These are phyloP conservation scores for Watersipora subatra DNA, from an alignment of 1,140 invertebrate genomes.

Conservation along the genomic window DNA sequence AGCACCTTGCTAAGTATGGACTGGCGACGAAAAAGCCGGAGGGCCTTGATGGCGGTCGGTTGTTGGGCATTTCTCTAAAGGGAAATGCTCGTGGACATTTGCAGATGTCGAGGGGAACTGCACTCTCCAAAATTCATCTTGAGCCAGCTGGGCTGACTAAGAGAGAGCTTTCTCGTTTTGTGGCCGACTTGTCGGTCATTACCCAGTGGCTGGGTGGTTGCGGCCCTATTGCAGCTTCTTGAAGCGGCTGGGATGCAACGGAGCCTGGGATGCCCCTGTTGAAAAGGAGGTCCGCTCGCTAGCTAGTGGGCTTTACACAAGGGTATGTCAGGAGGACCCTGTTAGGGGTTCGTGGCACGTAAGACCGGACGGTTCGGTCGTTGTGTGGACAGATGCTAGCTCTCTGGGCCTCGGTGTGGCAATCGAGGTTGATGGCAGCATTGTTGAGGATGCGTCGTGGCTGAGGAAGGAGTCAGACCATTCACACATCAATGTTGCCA, in stretches of 20 bases:
- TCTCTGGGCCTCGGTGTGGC: neutral
- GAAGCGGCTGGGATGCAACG: neutral
- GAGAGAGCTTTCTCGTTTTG: neutral
- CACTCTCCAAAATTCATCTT: no score
- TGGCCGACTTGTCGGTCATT: neutral
- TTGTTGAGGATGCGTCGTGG: slow-evolving; percentile 7
- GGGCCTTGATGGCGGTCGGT: neutral
- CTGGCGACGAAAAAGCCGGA: neutral
- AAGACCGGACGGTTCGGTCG: neutral
- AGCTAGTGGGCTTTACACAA: neutral
- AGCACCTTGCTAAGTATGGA: neutral
- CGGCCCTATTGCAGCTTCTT: neutral
- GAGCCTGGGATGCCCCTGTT: neutral
- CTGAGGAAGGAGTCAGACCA: neutral
- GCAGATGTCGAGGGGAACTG: no score
- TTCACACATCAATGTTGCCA: slow-evolving; percentile 4
- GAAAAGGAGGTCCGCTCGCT: neutral
- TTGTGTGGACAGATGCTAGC: slow-evolving; percentile 1
- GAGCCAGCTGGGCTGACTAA: neutral
- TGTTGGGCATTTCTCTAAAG: neutral
- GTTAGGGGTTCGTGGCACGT: neutral
- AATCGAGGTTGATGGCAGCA: neutral
- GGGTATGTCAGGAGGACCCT: neutral
- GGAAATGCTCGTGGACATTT: no score
- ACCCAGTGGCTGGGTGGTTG: slow-evolving; percentile 2